Percentiles rank a stretch among this genome's conserved stretches.
Conservation (phyloP, 2,113 vertebrate genomes). For the Xenopus borealis region DNA sequence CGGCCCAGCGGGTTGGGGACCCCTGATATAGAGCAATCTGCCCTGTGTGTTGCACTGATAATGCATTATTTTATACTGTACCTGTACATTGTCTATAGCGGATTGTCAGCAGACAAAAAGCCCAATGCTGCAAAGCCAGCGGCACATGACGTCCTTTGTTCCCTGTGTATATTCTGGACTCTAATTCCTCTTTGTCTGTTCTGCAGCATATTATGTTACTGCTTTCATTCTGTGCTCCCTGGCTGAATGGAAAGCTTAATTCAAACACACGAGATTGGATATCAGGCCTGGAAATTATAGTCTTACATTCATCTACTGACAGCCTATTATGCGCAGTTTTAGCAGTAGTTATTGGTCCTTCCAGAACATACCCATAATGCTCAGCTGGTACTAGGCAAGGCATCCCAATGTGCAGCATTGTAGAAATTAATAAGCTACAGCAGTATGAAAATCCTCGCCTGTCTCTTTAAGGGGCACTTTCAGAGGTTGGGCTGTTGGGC, state of each 20-base stretch:
- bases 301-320: slow-evolving; percentile 47
- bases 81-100: slow-evolving; percentile 50
- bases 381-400: not conserved
- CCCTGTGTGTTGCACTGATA: too few species aligned
- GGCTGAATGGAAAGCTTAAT: slow-evolving; percentile 62
- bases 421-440: too few species aligned
- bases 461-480: too few species aligned
- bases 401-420: too few species aligned
- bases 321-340: slow-evolving; percentile 42
- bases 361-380: not conserved
- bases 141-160: slow-evolving; percentile 61
- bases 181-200: slow-evolving; percentile 68
- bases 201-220: slow-evolving; percentile 62
- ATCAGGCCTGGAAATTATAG: slow-evolving; percentile 57
- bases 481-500: too few species aligned
- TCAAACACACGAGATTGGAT: slow-evolving; percentile 52
- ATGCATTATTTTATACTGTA: slow-evolving; percentile 22
- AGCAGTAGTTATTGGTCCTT: slow-evolving; percentile 11
- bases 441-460: too few species aligned
- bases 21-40: too few species aligned
- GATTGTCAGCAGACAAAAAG: slow-evolving; percentile 45
- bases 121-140: slow-evolving; percentile 16
- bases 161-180: slow-evolving; percentile 66
- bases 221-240: slow-evolving; percentile 60
- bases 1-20: too few species aligned